phyloP scores from a whole-genome alignment of 2,888 invertebrate genomes.

The Sepiola atlantica region DNA sequence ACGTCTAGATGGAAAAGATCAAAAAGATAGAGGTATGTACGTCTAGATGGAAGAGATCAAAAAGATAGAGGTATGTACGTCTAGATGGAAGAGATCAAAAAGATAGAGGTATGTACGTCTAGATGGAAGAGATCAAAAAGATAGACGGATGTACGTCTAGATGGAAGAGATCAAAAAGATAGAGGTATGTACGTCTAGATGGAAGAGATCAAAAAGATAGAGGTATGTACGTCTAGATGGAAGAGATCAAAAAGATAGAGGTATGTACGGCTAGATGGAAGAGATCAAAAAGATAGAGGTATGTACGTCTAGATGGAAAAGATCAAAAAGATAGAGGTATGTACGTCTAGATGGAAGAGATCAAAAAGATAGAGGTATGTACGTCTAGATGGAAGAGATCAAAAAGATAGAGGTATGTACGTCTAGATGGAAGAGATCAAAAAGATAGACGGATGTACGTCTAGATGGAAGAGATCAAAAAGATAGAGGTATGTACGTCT shows the following conservation, averaged over 20 bases:
- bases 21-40: slow-evolving; percentile 70
- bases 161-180: slow-evolving; percentile 71
- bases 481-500: slow-evolving; percentile 68
- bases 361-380: slow-evolving; percentile 72
- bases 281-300: slow-evolving; percentile 74
- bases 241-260: slow-evolving; percentile 72
- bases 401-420: slow-evolving; percentile 70
- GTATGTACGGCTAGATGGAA: slow-evolving; percentile 61
- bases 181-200: slow-evolving; percentile 67
- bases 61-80: slow-evolving; percentile 69
- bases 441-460: slow-evolving; percentile 69
- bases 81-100: slow-evolving; percentile 68
- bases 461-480: slow-evolving; percentile 68
- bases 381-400: slow-evolving; percentile 65
- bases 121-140: slow-evolving; percentile 69
- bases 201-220: slow-evolving; percentile 71
- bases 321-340: slow-evolving; percentile 72
- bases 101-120: slow-evolving; percentile 68
- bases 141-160: slow-evolving; percentile 66
- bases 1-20: slow-evolving; percentile 65
- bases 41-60: slow-evolving; percentile 68
- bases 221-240: slow-evolving; percentile 65
- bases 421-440: slow-evolving; percentile 68
- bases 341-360: slow-evolving; percentile 62
- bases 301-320: slow-evolving; percentile 60